A percentile compares a stretch with the other conserved stretches of the same genome.
Evolutionary conservation across 2,797 vertebrate genomes (phyloP).

Genomic region (Coracias cyanogaster): DNA sequence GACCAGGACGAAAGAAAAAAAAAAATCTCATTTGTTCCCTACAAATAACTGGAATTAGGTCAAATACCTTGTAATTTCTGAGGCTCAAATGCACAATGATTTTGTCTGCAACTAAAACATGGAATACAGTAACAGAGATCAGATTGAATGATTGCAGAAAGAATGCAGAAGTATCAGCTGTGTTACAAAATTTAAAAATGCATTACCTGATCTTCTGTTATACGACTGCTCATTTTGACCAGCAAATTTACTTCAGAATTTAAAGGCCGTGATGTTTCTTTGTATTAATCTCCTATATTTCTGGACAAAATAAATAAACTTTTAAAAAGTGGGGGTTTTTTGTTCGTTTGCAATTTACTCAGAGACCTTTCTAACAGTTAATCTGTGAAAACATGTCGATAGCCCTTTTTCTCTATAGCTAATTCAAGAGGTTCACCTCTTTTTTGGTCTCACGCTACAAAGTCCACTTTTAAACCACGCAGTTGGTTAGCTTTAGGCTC

Average conservation of each 20-base stretch:
- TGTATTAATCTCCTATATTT: neutral
- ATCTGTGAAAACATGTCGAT: neutral
- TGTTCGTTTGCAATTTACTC: neutral
- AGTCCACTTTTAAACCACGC: neutral
- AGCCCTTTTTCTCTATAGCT: neutral
- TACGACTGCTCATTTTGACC: neutral
- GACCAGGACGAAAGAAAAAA: neutral
- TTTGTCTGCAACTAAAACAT: neutral
- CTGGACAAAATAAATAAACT: neutral
- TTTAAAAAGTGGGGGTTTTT: neutral
- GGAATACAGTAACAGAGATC: neutral
- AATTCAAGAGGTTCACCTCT: neutral
- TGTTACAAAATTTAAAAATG: neutral
- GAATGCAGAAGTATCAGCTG: neutral
- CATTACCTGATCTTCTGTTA: neutral
- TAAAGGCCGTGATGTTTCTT: neutral
- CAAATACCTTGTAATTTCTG: neutral
- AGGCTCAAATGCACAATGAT: neutral
- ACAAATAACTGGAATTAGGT: conserved; percentile 12
- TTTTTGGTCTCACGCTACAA: neutral
- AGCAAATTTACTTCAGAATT: neutral
- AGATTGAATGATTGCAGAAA: neutral
- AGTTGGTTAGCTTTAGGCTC: neutral
- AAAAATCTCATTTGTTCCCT: neutral
- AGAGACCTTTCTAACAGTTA: neutral